Conservation (phyloP, 2,888 invertebrate species). For the Dermolepida albohirtum region DNA sequence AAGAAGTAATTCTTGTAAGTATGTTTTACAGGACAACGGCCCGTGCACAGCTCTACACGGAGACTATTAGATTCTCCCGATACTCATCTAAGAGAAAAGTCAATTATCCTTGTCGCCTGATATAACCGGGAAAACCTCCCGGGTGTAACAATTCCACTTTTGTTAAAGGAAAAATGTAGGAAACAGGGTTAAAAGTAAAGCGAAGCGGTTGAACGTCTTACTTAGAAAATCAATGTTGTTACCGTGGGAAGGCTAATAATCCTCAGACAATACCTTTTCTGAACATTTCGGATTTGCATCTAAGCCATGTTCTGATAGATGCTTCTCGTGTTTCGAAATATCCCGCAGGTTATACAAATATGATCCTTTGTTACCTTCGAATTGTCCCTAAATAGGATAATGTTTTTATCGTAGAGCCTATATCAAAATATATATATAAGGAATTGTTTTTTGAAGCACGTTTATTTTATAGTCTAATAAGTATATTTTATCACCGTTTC, state of each 20-base stretch:
- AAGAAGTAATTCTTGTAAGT: not conserved
- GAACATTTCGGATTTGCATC: conserved; percentile 17
- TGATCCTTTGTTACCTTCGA: not conserved
- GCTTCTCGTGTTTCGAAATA: not conserved
- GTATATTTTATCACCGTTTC: too few relatives aligned
- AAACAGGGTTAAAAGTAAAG: conserved; percentile 28
- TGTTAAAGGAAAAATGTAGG: conserved; percentile 17
- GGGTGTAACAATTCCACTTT: conserved; percentile 26
- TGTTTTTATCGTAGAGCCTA: too few relatives aligned
- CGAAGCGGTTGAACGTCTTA: conserved; percentile 20
- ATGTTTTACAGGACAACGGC: not conserved
- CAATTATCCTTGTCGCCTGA: conserved; percentile 29
- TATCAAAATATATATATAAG: too few relatives aligned
- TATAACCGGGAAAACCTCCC: conserved; percentile 10
- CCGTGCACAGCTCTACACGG: not conserved
- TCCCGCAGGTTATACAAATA: not conserved
- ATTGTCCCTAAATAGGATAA: too few relatives aligned
- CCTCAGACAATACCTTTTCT: not conserved
- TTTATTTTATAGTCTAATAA: too few relatives aligned
- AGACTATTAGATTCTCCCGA: conserved; percentile 18
- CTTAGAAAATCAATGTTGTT: conserved; percentile 22
- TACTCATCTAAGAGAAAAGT: conserved; percentile 18
- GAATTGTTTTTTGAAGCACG: too few relatives aligned
- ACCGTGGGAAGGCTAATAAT: not conserved
- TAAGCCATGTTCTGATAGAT: conserved; percentile 1